These are phyloP conservation scores for Agelastica alni DNA, from an alignment of 2,888 invertebrate genomes.

Conservation along the genomic window DNA sequence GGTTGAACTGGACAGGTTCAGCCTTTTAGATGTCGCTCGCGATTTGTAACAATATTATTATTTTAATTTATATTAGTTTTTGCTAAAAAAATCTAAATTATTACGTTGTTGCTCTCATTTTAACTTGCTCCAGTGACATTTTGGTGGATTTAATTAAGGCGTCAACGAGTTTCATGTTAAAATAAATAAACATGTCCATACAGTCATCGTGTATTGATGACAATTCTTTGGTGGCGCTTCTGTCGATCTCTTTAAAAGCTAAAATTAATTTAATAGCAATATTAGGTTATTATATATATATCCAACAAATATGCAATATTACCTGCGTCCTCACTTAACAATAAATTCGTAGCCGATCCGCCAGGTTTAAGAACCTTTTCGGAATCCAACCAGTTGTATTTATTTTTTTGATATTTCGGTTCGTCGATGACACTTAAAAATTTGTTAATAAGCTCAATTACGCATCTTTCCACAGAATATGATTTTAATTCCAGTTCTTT, in stretches of 20 bases:
- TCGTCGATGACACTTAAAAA: slow-evolving; percentile 69
- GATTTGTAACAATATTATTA: too few species aligned
- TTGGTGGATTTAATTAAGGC: slow-evolving; percentile 76
- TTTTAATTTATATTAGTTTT: neutral
- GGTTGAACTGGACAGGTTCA: too few species aligned
- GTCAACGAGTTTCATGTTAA: slow-evolving; percentile 75
- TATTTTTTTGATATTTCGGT: slow-evolving; percentile 62
- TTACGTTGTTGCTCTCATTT: slow-evolving; percentile 61
- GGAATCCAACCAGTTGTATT: slow-evolving; percentile 67
- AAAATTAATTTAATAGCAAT: too few species aligned
- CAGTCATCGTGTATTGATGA: slow-evolving; percentile 70
- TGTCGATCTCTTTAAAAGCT: slow-evolving; percentile 70
- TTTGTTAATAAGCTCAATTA: slow-evolving; percentile 76
- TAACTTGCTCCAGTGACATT: slow-evolving; percentile 72
- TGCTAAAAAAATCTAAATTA: neutral
- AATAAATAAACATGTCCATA: slow-evolving; percentile 79
- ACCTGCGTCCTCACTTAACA: slow-evolving; percentile 64
- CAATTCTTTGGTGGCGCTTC: slow-evolving; percentile 63
- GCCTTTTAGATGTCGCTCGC: too few species aligned
- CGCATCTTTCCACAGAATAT: slow-evolving; percentile 73
- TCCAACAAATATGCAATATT: slow-evolving; percentile 23
- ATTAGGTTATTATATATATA: too few species aligned
- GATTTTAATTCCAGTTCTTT: slow-evolving; percentile 64
- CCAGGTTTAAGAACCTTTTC: slow-evolving; percentile 66
- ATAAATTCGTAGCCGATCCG: slow-evolving; percentile 63